Evolutionary conservation across 2,888 invertebrate species (phyloP), one percentile per base, ranked within the genome.

Genomic region (Drosophila quinaria): DNA sequence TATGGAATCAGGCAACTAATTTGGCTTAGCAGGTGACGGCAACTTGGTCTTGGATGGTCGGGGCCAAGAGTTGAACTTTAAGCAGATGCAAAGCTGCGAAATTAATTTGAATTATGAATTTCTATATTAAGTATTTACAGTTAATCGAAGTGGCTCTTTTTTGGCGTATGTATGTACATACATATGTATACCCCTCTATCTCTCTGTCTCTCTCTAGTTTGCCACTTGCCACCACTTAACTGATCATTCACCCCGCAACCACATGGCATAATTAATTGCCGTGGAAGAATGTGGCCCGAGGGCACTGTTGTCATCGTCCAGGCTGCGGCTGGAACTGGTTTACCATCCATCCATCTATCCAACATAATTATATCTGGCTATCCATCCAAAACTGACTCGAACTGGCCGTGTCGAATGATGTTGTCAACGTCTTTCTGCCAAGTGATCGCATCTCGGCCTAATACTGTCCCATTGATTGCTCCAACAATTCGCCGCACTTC

Each of bases 371-470:
- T 29, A 29, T 29, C 29, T 29, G 29, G 29, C 29, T 29, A 29
- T 41, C 8, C 37, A 37, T 19, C 51, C 47, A 44, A 47, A 44
- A 17, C 39, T 52, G 42, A n/a, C 42, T 55, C 52, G 60, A 74
- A 71, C 68, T 65, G 80, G 39, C 81, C 70, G 42, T 66, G 65
- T 62, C 69, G 68, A 78, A 81, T 71, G 80, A 74, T 85, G 77
- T 81, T 84, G 82, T 84, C 82, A 82, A 81, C 80, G 50, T 59
- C 49, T 66, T 62, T 39, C 55, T 37, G 55, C 42, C 46, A 80
- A 80, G 78, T 70, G 77, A 87, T 83, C 87, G 84, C 84, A 81
- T 79, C 81, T 72, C 73, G 87, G 70, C 87, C 87, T 68, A 83
- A 73, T 70, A 86, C 71, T 81, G 83, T 70, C 76, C 72, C 80